Base-by-base conservation (phyloP, 2,797 vertebrate genomes). In the Typhlichthys subterraneus region DNA sequence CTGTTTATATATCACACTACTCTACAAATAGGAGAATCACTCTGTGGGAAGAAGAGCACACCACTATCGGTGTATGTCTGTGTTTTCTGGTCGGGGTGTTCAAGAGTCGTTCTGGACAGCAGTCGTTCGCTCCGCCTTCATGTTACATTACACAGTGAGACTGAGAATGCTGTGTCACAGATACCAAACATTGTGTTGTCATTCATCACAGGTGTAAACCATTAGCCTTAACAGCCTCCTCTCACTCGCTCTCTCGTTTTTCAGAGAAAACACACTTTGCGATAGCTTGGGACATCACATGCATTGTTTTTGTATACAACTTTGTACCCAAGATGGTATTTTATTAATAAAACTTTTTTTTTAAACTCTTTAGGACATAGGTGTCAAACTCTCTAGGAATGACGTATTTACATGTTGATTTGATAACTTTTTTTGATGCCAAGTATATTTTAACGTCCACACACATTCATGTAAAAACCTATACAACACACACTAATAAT, bases 271-370 rank as follows among this genome's bases (percentile, higher is more conserved):
- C 92, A 93, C n/a, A n/a, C n/a, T n/a, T n/a, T 95, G 94, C 94
- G 91, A 92, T 89, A 90, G 91, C 91, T 92, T 89, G 88, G 92
- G 88, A 91, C 87, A 91, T 92, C 92, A 93, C 94, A 95, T 95
- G 94, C 94, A 95, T 91, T 89, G 88, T 89, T 89, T 80, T 86
- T 87, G 78, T 89, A 86, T 86, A 93, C 89, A 92, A 82, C 83
- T 91, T 57, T 89, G 80, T 84, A 88, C 67, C 89, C 82, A 85
- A 84, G 75, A 1, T 85, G 75, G 73, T 87, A 81, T 83, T 79
- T 86, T 84, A 85, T 85, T 86, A 84, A 87, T 92, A 90, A 92
- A 93, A 91, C 82, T 82, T 85, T 63, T 59, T 76, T 85, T 42
- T 45, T 33, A 15, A 29, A 57, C 55, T 12, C 74, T 89, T 89